These are phyloP conservation scores for Cepphus grylle DNA, from an alignment of 2,113 vertebrate species.

Conservation along the genomic window DNA sequence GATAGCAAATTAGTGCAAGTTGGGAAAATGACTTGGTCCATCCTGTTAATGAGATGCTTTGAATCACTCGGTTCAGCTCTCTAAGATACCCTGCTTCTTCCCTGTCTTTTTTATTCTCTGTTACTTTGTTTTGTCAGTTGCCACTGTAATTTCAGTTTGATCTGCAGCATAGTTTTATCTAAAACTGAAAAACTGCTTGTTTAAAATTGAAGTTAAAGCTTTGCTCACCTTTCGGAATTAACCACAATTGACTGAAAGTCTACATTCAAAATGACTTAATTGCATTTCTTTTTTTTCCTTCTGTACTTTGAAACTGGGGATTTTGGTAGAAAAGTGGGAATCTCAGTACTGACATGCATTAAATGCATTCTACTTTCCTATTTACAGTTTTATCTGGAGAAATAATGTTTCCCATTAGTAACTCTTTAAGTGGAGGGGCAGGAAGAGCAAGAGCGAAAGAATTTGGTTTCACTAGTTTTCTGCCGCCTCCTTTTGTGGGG, in stretches of 20 bases:
- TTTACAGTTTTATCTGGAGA: background rate
- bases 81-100: background rate
- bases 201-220: background rate
- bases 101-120: background rate
- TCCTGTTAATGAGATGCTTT: background rate
- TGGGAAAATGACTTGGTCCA: background rate
- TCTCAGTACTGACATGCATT: background rate
- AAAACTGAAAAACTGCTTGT: background rate
- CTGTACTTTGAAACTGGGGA: background rate
- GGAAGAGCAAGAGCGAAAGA: background rate
- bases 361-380: background rate
- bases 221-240: background rate
- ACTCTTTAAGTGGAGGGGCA: background rate
- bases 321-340: background rate
- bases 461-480: background rate
- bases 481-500: background rate
- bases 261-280: background rate
- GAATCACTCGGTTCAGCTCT: background rate
- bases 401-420: background rate
- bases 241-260: background rate
- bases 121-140: background rate
- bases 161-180: background rate
- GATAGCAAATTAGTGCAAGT: background rate
- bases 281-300: background rate
- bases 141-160: background rate